These are phyloP conservation scores for Lomographa bimaculata DNA, from an alignment of 2,888 invertebrate species.

Conservation along the genomic window DNA sequence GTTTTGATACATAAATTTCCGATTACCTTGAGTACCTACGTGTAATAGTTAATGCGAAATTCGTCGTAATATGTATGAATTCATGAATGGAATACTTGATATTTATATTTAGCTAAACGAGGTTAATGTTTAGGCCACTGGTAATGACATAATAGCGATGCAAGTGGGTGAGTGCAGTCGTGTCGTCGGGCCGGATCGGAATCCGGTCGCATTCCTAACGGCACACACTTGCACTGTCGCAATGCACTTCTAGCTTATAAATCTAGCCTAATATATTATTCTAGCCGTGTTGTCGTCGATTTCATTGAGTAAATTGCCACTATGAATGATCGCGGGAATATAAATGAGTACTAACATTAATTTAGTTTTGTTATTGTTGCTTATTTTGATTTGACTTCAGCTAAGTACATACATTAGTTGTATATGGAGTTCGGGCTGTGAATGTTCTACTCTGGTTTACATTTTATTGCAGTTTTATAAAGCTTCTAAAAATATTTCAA, in stretches of 20 bases:
- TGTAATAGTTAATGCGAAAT: no score
- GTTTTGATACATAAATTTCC: no score
- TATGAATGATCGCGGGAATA: constrained; percentile 20
- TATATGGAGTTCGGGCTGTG: no score
- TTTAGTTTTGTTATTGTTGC: background rate
- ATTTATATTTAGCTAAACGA: constrained; percentile 28
- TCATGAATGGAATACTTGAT: constrained; percentile 13
- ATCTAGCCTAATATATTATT: constrained; percentile 20
- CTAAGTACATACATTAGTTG: no score
- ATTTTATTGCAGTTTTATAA: no score
- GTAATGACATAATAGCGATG: constrained; percentile 70
- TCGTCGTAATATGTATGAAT: background rate
- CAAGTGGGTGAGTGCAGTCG: constrained; percentile 61
- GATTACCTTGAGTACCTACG: no score
- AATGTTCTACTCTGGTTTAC: no score
- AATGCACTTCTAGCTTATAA: constrained; percentile 42
- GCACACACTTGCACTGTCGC: constrained; percentile 64
- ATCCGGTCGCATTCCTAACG: constrained; percentile 76
- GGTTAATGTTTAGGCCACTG: constrained; percentile 64
- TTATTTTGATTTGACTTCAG: no score
- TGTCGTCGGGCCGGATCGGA: constrained; percentile 55
- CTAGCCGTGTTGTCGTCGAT: constrained; percentile 9
- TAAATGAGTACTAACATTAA: constrained; percentile 1
- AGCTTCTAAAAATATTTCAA: no score
- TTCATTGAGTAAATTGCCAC: constrained; percentile 17